Percentiles rank a stretch among this genome's conserved stretches.
phyloP scores from a whole-genome alignment of 2,797 vertebrate species.

The Characodon lateralis region DNA sequence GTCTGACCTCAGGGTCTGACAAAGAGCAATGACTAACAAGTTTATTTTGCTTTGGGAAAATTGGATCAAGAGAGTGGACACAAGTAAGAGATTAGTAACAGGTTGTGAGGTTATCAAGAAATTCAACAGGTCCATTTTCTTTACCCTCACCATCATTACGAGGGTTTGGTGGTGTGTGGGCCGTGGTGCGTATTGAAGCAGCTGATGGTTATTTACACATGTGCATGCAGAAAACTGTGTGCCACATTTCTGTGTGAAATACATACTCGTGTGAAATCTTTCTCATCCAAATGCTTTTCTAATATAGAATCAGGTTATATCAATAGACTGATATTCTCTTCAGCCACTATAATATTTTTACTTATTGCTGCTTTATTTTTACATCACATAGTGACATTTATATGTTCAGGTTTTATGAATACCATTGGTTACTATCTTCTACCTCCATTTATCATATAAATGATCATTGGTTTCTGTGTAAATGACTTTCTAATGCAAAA shows the following conservation, averaged over 20 bases:
- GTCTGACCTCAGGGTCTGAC: neutral
- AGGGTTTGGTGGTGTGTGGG: neutral
- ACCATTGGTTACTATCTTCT: neutral
- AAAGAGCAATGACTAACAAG: neutral
- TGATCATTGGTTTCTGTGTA: neutral
- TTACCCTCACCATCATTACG: neutral
- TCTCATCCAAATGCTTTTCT: neutral
- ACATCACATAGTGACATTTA: neutral
- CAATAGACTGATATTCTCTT: neutral
- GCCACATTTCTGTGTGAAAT: neutral
- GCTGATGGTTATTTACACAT: neutral
- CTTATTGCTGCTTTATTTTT: neutral
- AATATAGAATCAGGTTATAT: neutral
- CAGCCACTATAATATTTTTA: neutral
- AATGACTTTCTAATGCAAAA: neutral
- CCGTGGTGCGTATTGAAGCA: neutral
- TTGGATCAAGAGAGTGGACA: neutral
- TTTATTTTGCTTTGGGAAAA: neutral
- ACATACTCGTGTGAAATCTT: neutral
- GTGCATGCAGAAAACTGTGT: neutral
- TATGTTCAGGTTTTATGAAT: neutral
- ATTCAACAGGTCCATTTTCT: neutral
- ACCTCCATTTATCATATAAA: neutral
- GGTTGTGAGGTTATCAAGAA: neutral
- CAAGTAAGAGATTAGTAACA: neutral